Evolutionary conservation across 2,797 vertebrate genomes (phyloP).

Genomic region (Chelon auratus): DNA sequence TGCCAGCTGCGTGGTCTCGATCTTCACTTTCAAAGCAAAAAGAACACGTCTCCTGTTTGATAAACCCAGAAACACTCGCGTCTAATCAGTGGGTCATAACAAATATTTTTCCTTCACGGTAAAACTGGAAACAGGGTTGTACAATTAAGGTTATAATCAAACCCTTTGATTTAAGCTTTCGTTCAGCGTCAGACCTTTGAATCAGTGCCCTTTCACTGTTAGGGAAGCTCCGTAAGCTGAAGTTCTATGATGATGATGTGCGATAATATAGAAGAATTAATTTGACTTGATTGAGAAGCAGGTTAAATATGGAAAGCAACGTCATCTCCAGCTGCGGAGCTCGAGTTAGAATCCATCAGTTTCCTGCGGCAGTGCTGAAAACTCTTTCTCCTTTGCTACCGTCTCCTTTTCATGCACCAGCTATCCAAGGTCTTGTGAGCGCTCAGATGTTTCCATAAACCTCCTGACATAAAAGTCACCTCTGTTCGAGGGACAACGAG

Average conservation of each 20-base stretch:
- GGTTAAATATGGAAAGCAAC: too few species aligned
- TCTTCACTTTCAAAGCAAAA: background rate
- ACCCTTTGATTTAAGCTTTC: background rate
- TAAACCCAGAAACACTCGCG: background rate
- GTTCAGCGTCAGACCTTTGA: background rate
- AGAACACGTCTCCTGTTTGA: background rate
- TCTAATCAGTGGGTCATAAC: background rate
- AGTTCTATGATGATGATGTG: too few species aligned
- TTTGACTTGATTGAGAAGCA: too few species aligned
- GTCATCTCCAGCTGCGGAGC: too few species aligned
- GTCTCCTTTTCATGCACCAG: background rate
- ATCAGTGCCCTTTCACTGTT: background rate
- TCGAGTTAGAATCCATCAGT: background rate
- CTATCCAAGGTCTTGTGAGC: background rate
- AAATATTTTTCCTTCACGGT: background rate
- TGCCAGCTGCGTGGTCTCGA: background rate
- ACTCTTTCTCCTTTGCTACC: background rate
- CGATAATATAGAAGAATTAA: too few species aligned
- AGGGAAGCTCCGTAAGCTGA: background rate
- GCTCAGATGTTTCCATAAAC: background rate
- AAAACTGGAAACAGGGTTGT: background rate
- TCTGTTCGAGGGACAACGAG: background rate
- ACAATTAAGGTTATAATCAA: background rate
- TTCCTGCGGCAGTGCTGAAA: background rate
- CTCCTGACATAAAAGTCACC: background rate